These are phyloP conservation scores for Diachasma alloeum DNA, from an alignment of 1,140 invertebrate genomes.

Conservation along the genomic window DNA sequence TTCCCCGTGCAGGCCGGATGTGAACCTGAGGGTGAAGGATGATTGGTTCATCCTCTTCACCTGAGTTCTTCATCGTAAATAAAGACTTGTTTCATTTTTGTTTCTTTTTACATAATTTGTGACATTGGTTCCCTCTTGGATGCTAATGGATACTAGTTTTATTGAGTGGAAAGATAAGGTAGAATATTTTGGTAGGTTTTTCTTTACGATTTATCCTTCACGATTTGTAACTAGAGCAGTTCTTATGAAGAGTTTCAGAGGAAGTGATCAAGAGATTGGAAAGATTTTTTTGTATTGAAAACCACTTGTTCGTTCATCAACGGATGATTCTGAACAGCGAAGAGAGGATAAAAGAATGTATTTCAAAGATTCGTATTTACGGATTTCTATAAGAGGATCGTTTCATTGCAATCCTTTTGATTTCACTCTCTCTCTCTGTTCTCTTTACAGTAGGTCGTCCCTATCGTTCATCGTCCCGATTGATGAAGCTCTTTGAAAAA, in stretches of 20 bases:
- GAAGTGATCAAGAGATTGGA: neutral
- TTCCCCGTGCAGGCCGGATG: neutral
- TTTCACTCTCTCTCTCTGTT: neutral
- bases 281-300: neutral
- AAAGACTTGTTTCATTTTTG: neutral
- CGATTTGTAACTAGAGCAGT: neutral
- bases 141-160: neutral
- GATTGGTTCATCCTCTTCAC: neutral
- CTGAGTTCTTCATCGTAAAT: neutral
- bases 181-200: too few relatives aligned
- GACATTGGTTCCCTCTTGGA: neutral
- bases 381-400: too few relatives aligned
- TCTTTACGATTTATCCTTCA: neutral
- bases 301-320: neutral
- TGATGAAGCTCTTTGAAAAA: conserved; percentile 14
- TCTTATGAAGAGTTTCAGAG: neutral
- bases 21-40: neutral
- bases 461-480: neutral
- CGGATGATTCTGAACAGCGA: neutral
- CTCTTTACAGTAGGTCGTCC: neutral
- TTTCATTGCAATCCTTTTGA: neutral
- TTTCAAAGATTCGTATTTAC: neutral
- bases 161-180: neutral
- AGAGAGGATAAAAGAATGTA: neutral
- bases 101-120: neutral